phyloP scores from a whole-genome alignment of 2,797 vertebrate genomes.

The Limosa lapponica region DNA sequence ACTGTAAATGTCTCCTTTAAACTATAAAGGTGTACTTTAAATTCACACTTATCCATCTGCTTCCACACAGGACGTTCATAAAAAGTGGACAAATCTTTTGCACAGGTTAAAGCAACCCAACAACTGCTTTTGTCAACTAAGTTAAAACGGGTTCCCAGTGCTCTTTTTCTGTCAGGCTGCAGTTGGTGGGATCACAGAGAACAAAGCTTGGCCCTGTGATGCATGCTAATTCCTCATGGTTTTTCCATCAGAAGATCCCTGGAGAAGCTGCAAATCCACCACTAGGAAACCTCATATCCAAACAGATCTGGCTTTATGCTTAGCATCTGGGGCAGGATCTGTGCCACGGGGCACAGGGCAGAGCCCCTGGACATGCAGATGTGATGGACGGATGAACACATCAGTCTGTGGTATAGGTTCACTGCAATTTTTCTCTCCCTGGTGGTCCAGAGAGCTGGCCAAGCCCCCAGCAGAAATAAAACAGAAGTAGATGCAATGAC shows the following conservation, averaged over 20 bases:
- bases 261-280: background rate
- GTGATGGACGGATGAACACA: background rate
- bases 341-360: background rate
- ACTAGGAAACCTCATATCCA: background rate
- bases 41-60: background rate
- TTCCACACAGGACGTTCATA: background rate
- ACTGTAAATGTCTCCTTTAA: background rate
- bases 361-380: fast-evolving
- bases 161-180: background rate
- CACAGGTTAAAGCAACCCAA: background rate
- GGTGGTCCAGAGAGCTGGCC: background rate
- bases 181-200: background rate
- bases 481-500: background rate
- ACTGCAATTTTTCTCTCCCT: background rate
- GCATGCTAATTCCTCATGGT: fast-evolving
- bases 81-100: background rate
- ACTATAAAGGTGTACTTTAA: background rate
- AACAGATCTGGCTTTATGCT: background rate
- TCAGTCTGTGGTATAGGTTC: background rate
- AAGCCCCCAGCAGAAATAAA: background rate
- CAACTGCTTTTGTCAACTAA: fast-evolving
- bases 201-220: background rate
- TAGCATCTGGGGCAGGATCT: background rate
- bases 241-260: background rate
- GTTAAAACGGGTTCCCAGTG: background rate